Base-by-base conservation (phyloP, 2,113 vertebrate genomes). In the Solenodon paradoxus region DNA sequence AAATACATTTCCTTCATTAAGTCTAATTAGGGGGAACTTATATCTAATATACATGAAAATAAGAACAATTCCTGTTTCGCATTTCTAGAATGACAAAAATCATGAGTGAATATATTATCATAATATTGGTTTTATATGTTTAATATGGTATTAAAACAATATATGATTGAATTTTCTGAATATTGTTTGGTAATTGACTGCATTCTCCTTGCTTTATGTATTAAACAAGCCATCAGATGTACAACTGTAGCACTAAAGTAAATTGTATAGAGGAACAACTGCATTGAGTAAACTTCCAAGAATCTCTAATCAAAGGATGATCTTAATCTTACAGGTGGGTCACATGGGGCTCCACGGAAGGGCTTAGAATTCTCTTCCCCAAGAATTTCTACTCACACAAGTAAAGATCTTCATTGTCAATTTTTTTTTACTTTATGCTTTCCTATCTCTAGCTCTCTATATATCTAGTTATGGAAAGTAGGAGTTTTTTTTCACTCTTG, bases 1-100 rank as follows among this genome's bases (percentile, higher is more conserved):
- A 96, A 49, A 96, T 93, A 86, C 1, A 83, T 92, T 96, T 94
- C 94, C 71, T 95, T 93, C 71, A 90, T 84, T 47, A 87, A 95
- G 91, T 90, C 63, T 72, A 94, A 94, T 61, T 90, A 83, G 84
- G 45, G 40, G 87, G 77, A 80, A 19, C 85, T 90, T 94, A 22
- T 86, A 75, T 79, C 59, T 68, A 47, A 69, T 35, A 83, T 53
- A 91, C 71, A 84, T 93, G 53, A 96, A 85, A 95, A 96, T 72
- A 92, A 97, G 64, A 97, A 71, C 63, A 71, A 96, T 68, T 92
- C 80, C 92, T 42, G 40, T 83, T 84, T 40, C 40, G 28, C 68
- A 40, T 78, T 87, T 94, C 71, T 64, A 24, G 89, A 94, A 78
- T 75, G 30, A 47, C 68, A 92, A 89, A 69, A 86, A 81, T 63